Conservation (phyloP, 2,797 vertebrate species). For the Pogoniulus pusillus region DNA sequence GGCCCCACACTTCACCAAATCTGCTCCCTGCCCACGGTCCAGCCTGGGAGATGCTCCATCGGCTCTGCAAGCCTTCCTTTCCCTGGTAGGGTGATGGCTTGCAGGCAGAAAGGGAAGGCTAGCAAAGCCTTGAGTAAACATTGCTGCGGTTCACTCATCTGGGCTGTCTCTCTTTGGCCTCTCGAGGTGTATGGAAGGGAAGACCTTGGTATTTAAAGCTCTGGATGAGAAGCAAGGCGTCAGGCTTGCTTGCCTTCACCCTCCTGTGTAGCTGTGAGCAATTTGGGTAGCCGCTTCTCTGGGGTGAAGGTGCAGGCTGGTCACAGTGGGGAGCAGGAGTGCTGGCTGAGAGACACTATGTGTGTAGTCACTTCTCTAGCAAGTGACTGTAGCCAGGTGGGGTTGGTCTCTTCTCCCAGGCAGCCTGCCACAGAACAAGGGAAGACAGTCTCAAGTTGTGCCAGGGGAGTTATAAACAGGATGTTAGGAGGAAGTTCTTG, state of each 20-base stretch:
- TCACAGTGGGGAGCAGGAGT: neutral
- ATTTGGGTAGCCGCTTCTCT: neutral
- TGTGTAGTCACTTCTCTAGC: fast-evolving
- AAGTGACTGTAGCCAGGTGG: no score
- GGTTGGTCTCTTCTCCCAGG: no score
- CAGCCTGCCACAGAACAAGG: no score
- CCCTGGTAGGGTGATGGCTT: no score
- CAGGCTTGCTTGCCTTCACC: neutral
- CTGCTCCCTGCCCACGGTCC: neutral
- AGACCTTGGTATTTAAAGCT: neutral
- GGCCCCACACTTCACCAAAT: conserved; percentile 64
- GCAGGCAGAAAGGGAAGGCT: neutral
- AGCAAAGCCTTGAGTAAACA: neutral
- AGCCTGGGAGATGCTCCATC: neutral
- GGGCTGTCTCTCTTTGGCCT: no score
- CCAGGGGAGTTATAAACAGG: no score
- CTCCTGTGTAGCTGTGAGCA: fast-evolving
- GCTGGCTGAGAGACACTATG: fast-evolving
- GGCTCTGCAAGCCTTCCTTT: fast-evolving
- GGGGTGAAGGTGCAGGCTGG: fast-evolving
- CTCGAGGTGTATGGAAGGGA: neutral
- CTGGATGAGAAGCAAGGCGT: fast-evolving
- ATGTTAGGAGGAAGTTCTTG: no score
- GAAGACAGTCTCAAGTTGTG: no score
- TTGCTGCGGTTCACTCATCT: fast-evolving